These are phyloP conservation scores for Acyrthosiphon pisum DNA, from an alignment of 1,140 invertebrate species.

Conservation along the genomic window DNA sequence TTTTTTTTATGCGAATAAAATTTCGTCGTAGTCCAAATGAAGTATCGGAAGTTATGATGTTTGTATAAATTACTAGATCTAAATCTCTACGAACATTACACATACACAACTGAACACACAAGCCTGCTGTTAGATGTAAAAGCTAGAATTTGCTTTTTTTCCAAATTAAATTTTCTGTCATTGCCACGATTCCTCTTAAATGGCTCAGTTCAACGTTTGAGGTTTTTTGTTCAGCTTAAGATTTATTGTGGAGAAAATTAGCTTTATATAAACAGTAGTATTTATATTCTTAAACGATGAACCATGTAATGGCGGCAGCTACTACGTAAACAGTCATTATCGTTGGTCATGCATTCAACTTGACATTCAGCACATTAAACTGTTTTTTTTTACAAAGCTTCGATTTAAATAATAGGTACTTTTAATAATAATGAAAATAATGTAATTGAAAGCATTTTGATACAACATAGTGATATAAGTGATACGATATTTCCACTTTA, in stretches of 20 bases:
- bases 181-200: neutral
- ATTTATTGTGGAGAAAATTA: neutral
- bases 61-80: neutral
- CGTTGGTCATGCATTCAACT: too few species aligned
- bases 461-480: neutral
- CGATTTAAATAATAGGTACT: neutral
- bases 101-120: neutral
- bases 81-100: neutral
- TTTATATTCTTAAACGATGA: neutral
- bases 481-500: too few species aligned
- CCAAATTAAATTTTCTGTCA: neutral
- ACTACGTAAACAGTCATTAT: neutral
- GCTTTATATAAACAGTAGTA: neutral
- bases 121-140: neutral
- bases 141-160: neutral
- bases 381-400: neutral
- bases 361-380: neutral
- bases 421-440: neutral
- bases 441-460: neutral
- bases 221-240: neutral
- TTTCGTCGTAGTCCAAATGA: neutral
- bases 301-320: neutral
- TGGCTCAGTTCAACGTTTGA: neutral
- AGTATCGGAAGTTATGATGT: neutral
- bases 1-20: neutral